phyloP scores from a whole-genome alignment of 2,113 vertebrate genomes.

The Cheirogaleus medius region DNA sequence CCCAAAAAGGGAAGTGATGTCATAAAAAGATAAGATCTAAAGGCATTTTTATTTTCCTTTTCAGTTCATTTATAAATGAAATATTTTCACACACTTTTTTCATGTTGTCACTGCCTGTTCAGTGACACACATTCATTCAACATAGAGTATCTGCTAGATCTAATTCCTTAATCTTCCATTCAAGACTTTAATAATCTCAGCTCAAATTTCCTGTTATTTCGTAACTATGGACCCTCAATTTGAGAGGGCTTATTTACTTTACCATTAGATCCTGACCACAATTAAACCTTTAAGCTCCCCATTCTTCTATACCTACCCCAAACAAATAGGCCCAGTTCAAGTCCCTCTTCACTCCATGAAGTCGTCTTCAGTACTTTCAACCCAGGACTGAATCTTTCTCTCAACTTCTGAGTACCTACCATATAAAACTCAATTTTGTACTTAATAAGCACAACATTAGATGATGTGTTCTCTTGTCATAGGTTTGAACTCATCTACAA shows the following conservation, averaged over 20 bases:
- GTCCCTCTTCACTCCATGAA: background rate
- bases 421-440: background rate
- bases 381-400: background rate
- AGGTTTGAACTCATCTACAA: background rate
- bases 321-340: background rate
- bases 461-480: background rate
- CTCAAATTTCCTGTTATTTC: background rate
- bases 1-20: background rate
- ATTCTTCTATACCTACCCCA: background rate
- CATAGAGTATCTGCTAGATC: background rate
- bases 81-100: background rate
- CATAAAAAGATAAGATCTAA: background rate
- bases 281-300: background rate
- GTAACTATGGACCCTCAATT: background rate
- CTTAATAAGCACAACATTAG: background rate
- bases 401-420: background rate
- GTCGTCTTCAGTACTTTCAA: background rate
- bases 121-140: background rate
- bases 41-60: background rate
- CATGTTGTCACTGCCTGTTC: background rate
- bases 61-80: slow-evolving; percentile 16
- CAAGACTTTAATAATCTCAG: background rate
- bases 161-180: background rate
- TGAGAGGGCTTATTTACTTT: background rate
- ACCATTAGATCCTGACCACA: background rate